Conservation (phyloP, 2,113 vertebrate species). For the Cyphomyrus discorhynchus region DNA sequence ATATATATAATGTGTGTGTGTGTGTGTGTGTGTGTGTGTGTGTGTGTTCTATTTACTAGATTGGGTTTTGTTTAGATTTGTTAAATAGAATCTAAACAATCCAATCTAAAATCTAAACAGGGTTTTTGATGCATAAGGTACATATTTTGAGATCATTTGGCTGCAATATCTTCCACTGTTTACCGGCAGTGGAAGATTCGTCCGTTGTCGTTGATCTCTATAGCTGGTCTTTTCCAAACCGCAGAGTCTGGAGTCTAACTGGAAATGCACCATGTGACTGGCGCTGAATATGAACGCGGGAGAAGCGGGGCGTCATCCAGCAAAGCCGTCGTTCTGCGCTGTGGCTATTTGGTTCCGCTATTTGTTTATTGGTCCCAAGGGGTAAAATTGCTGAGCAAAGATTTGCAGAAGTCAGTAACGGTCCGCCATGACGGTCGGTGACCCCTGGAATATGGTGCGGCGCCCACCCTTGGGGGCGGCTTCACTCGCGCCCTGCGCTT, state of each 20-base stretch:
- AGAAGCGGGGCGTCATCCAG: not conserved
- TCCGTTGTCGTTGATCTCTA: too few relatives aligned
- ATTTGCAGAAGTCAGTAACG: not conserved
- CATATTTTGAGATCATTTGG: too few relatives aligned
- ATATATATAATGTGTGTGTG: too few relatives aligned
- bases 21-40: too few relatives aligned
- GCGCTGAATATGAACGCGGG: not conserved
- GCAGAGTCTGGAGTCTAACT: not conserved
- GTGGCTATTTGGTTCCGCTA: not conserved
- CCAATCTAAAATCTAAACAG: too few relatives aligned
- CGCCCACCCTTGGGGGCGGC: not conserved
- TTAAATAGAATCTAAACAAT: too few relatives aligned
- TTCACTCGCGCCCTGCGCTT: not conserved
- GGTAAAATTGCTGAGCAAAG: not conserved
- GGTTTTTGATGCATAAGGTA: too few relatives aligned
- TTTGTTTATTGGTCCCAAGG: not conserved
- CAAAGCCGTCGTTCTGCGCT: not conserved
- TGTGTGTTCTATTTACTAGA: too few relatives aligned
- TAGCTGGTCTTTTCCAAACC: too few relatives aligned
- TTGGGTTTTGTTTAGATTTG: too few relatives aligned
- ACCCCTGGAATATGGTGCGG: not conserved
- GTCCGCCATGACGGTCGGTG: not conserved
- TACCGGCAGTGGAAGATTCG: too few relatives aligned
- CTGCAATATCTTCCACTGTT: too few relatives aligned
- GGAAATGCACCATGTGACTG: not conserved